phyloP scores from a whole-genome alignment of 2,888 invertebrate genomes.

The Macaria liturata region DNA sequence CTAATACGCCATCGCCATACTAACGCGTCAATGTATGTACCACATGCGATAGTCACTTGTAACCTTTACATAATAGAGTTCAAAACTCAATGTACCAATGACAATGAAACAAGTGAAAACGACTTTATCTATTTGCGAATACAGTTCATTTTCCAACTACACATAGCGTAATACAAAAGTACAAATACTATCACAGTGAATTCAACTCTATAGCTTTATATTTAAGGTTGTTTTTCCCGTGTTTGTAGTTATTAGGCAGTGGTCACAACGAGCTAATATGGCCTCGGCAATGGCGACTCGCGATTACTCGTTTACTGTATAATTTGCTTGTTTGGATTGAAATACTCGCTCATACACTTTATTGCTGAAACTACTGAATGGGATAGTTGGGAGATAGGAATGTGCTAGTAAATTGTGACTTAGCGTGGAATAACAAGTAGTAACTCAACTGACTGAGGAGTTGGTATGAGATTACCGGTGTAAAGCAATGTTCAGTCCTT shows the following conservation, averaged over 20 bases:
- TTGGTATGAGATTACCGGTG: too few species aligned
- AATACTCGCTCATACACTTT: slow-evolving; percentile 12
- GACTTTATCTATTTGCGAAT: slow-evolving; percentile 5
- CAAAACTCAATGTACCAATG: slow-evolving; percentile 16
- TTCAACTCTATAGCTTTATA: slow-evolving; percentile 29
- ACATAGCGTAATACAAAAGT: neutral
- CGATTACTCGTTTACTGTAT: slow-evolving; percentile 35
- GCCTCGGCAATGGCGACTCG: slow-evolving; percentile 24
- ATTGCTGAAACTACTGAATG: slow-evolving; percentile 4
- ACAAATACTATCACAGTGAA: slow-evolving; percentile 9
- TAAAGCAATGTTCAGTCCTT: too few species aligned
- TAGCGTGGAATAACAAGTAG: too few species aligned
- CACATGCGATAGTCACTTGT: slow-evolving; percentile 1
- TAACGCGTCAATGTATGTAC: slow-evolving; percentile 28
- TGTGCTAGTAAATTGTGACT: too few species aligned
- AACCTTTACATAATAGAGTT: slow-evolving; percentile 3
- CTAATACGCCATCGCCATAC: slow-evolving; percentile 20
- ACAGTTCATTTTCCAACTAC: slow-evolving; percentile 20
- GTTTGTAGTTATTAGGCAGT: slow-evolving; percentile 36
- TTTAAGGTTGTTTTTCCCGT: slow-evolving; percentile 41
- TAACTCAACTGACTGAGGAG: too few species aligned
- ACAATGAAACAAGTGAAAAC: slow-evolving; percentile 2
- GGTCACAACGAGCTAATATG: slow-evolving; percentile 32
- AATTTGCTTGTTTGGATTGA: slow-evolving; percentile 14
- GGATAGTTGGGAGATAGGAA: neutral